Base-by-base conservation (phyloP, 1,140 invertebrate genomes). In the Thaumatotibia leucotreta region DNA sequence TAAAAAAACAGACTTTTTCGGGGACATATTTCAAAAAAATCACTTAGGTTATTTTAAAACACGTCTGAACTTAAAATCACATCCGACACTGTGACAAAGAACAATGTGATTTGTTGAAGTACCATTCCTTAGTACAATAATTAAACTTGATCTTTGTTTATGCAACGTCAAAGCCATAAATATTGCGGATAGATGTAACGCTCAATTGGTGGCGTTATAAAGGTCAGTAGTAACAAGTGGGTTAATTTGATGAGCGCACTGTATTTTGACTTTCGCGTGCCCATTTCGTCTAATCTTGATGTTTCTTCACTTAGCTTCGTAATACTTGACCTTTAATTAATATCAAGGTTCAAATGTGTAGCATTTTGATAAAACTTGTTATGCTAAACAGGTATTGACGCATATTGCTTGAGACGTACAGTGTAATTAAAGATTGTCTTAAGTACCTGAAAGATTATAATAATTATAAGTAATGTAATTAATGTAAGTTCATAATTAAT, bases 321-420 rank as follows among this genome's bases (percentile, higher is more conserved):
- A 54, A 58, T 29, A 24, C 8, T 27, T 58, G 52, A 58, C 23
- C 52, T 58, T 58, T 27, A 0, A 45, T 31, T 58, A 58, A 58
- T 58, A 29, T 58, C 52, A 58, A 58, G 52, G 52, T 58, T 27
- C 52, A 58, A 58, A 58, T 27, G 27, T 58, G 52, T 58, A 58
- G 52, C 52, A 58, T 29, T 58, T 58, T 58, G 52, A 29, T 27
- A 58, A 49, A n/a, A 58, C 52, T 22, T 58, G 52, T 58, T 58
- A 29, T 58, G 52, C 27, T 27, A 58, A 58, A 29, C 24, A 58
- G 52, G 52, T 58, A 31, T 45, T 45, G 39, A 20, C 6, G 14
- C 39, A 45, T 20, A 45, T 45, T 45, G 39, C 17, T 45, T 45
- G 39, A 14, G 17, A 17, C 33, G 17, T 6, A 20, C 20, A 20